Base-by-base conservation (phyloP, 1,140 invertebrate species). In the Brachionus sp. region DNA sequence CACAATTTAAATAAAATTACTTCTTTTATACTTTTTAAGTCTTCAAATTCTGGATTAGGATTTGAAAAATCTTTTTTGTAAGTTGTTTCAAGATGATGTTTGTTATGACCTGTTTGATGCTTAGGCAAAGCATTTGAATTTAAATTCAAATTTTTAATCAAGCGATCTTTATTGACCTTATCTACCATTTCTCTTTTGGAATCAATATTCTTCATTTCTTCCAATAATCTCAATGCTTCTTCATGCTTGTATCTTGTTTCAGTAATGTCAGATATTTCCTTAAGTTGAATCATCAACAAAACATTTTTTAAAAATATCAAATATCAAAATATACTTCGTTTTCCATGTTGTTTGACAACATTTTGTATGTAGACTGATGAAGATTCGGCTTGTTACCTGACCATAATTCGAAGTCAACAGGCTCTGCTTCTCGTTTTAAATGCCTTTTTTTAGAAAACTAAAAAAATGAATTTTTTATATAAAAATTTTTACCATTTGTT, bases 361-460 rank as follows among this genome's bases (percentile, higher is more conserved):
- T 37, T 68, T 82, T 82, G 35, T 82, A 82, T 3, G 80, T 44
- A 12, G 80, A 82, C 19, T 66, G 57, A 68, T 82, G 80, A 10
- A 82, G 23, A 68, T 66, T 68, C 6, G 57, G 80, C 16, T 66
- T 66, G 5, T 23, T 16, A 13, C 57, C 57, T 12, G 39, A 53
- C 57, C 57, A 66, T 35, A 82, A 13, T 12, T 82, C 80, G 29
- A 39, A 42, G 35, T 82, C 80, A 29, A 25, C 66, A 23, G 80
- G 80, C 23, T 82, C 80, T 33, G 62, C 42, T 44, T 82, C 80
- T 19, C 80, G 33, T 53, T 82, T 82, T 10, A 39, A 19, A 70
- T 82, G 80, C 80, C 77, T 82, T 29, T n/a, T n/a, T 1, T 37
- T 9, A 37, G 9, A 70, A 70, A 37, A 7, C 12, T 19, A 37